Percentiles rank a stretch among this genome's conserved stretches.
These are phyloP conservation scores for Dioctria linearis DNA, from an alignment of 2,888 invertebrate genomes.

Conservation along the genomic window DNA sequence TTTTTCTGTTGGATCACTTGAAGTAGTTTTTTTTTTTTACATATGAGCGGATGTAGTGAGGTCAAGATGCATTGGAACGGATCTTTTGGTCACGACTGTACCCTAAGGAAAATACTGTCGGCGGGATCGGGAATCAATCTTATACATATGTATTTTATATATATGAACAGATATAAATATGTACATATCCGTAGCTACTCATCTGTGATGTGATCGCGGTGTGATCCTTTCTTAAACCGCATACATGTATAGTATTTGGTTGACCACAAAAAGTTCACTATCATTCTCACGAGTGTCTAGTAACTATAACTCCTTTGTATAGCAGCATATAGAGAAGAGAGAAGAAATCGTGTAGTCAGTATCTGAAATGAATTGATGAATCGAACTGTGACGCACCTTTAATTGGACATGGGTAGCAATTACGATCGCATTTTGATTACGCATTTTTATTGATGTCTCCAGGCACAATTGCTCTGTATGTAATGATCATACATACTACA, in stretches of 20 bases:
- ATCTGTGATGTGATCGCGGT: too few relatives aligned
- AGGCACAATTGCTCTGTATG: neutral
- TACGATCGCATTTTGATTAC: neutral
- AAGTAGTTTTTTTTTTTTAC: neutral
- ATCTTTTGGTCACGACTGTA: neutral
- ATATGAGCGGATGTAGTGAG: conserved; percentile 23
- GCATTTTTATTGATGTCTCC: neutral
- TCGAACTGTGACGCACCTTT: conserved; percentile 22
- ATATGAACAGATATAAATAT: too few relatives aligned
- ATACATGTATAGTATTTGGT: neutral
- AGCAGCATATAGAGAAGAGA: too few relatives aligned
- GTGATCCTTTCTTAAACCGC: too few relatives aligned
- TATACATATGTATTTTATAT: neutral
- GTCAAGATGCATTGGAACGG: conserved; percentile 3
- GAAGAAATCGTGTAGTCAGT: too few relatives aligned
- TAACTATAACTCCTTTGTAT: neutral
- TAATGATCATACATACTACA: too few relatives aligned
- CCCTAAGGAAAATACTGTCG: neutral
- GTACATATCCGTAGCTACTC: too few relatives aligned
- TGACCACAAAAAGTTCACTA: neutral
- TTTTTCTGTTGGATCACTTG: neutral
- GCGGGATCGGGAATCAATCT: neutral
- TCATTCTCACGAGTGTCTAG: conserved; percentile 10
- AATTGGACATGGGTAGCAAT: conserved; percentile 1
- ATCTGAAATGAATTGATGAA: neutral